Conservation (phyloP, 92 coral and sea anemone species). For the Plumapathes pennacea region DNA sequence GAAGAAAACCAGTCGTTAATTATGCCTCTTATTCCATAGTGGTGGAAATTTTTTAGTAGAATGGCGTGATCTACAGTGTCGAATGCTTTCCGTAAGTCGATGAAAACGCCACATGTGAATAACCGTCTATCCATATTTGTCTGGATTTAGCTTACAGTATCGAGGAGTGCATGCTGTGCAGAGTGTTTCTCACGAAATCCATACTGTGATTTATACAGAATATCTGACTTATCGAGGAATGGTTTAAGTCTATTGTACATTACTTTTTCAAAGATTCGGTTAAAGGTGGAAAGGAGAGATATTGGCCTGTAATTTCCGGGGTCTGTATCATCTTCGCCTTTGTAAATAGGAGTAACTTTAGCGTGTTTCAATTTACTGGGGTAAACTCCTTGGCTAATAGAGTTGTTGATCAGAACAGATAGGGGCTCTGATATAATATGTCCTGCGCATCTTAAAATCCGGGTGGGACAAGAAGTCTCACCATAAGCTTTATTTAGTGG, state of each 20-base stretch:
- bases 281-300: background rate
- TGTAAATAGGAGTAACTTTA: constrained; percentile 6
- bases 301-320: constrained; percentile 26
- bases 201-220: too few relatives aligned
- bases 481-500: constrained; percentile 41
- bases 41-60: constrained; percentile 1
- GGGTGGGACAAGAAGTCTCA: constrained; percentile 29
- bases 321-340: constrained; percentile 23
- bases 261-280: constrained; percentile 16
- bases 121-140: constrained; percentile 23
- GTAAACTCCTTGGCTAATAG: constrained; percentile 19
- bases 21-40: constrained; percentile 18
- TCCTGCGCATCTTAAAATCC: constrained; percentile 33
- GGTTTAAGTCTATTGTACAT: constrained; percentile 27
- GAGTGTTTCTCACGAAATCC: too few relatives aligned
- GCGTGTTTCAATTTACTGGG: constrained; percentile 10
- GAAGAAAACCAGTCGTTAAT: constrained; percentile 33
- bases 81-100: too few relatives aligned
- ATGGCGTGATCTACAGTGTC: constrained; percentile 14
- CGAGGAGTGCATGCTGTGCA: too few relatives aligned
- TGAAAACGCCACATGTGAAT: too few relatives aligned
- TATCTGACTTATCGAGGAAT: too few relatives aligned
- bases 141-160: constrained; percentile 18
- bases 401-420: constrained; percentile 20
- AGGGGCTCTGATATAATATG: constrained; percentile 30